phyloP scores from a whole-genome alignment of 2,888 invertebrate genomes.

The Eupithecia subfuscata region DNA sequence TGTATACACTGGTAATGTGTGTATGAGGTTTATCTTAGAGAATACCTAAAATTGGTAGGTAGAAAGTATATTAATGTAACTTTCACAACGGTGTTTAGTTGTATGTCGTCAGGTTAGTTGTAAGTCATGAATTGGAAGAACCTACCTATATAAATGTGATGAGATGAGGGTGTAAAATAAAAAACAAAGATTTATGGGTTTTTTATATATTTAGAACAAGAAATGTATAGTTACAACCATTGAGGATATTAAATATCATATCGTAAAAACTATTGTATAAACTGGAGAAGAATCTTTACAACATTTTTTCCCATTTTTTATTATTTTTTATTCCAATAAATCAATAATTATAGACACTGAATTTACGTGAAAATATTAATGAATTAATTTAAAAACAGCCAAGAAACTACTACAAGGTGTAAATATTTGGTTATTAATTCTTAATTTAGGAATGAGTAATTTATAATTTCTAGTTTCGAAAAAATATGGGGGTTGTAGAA shows the following conservation, averaged over 20 bases:
- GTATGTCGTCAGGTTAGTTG: too few relatives aligned
- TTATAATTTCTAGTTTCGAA: conserved; percentile 67
- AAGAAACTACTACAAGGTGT: conserved; percentile 80
- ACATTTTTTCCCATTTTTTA: conserved; percentile 73
- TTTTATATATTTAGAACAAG: conserved; percentile 85
- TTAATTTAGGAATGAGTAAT: conserved; percentile 82
- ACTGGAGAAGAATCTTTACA: conserved; percentile 81
- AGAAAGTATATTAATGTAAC: too few relatives aligned
- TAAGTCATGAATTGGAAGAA: not conserved
- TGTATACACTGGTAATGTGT: too few relatives aligned
- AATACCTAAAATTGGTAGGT: too few relatives aligned
- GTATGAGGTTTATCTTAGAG: too few relatives aligned
- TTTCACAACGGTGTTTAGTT: too few relatives aligned
- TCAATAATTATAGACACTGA: conserved; percentile 83
- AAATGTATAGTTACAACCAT: conserved; percentile 86
- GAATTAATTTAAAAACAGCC: conserved; percentile 81
- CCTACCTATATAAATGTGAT: not conserved
- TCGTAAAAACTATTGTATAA: conserved; percentile 85
- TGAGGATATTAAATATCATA: conserved; percentile 85
- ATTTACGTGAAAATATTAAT: conserved; percentile 82
- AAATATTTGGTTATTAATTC: conserved; percentile 81
- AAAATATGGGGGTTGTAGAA: conserved; percentile 63
- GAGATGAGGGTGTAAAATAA: conserved; percentile 40
- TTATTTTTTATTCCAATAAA: conserved; percentile 79
- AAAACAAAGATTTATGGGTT: conserved; percentile 59